Evolutionary conservation across 2,797 vertebrate species (phyloP), one percentile per base, ranked within the genome.

Genomic region (Phoeniculus purpureus): DNA sequence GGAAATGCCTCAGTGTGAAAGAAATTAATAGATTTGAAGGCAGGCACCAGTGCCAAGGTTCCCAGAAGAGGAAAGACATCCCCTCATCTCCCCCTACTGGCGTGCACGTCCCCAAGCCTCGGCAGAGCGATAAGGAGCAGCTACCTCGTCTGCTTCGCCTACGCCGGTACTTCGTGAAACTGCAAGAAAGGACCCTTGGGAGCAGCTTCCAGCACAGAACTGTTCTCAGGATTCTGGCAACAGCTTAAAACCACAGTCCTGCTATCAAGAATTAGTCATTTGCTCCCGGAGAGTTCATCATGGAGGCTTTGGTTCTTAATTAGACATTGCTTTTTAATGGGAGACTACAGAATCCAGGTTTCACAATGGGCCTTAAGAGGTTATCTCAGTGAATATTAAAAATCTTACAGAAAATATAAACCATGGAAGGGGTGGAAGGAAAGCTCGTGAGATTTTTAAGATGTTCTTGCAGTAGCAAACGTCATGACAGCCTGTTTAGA

Each of bases 31-130:
- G 21, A 12, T 77, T 34, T 47, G 85, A 66, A 40, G 70, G 68
- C 50, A 74, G 31, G 22, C 26, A 60, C 51, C 12, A 20, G 56
- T 50, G 84, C 55, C 79, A 78, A 78, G 61, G 52, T 58, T 92
- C 45, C 52, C 88, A 80, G 51, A 60, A 92, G 70, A 26, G 52
- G 81, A 90, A 90, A 89, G 81, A 62, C 52, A 94, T 83, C 90
- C 64, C 75, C 88, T 89, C 90, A 75, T 92, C 90, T 87, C 93
- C 93, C 94, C 62, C 89, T 94, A 1, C 94, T 83, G 94, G 93
- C 77, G 72, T 25, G 58, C 66, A 11, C 32, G 3, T 67, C 72
- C 81, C 32, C 12, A 19, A 56, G 54, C 59, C 66, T 61, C 62
- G 7, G 55, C 68, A 17, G 31, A 52, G 45, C 1, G 32, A 27